Percentiles rank a stretch among this genome's conserved stretches.
phyloP scores from a whole-genome alignment of 2,888 invertebrate genomes.

The Ypsolopha sequella region DNA sequence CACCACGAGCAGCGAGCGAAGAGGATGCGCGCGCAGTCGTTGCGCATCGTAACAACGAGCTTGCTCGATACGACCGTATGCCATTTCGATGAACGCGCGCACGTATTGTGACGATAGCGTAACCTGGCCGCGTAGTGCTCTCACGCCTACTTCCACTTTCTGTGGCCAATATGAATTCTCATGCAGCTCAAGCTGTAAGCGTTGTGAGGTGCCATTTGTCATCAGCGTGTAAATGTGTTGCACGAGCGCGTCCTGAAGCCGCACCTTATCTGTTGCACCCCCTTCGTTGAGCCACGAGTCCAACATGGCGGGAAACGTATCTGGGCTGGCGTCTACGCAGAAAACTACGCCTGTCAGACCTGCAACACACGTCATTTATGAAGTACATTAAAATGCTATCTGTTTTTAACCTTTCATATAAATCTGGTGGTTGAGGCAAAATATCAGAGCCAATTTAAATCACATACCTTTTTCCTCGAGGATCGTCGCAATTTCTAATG shows the following conservation, averaged over 20 bases:
- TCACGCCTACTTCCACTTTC: constrained; percentile 1
- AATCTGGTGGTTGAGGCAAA: too few relatives aligned
- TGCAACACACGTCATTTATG: background rate
- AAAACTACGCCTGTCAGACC: constrained; percentile 6
- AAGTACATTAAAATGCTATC: background rate
- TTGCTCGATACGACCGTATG: constrained; percentile 6
- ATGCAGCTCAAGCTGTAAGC: constrained; percentile 3
- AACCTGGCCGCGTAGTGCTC: constrained; percentile 2
- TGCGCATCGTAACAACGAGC: constrained; percentile 3
- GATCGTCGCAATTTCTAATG: constrained; percentile 10
- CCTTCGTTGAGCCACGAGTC: background rate
- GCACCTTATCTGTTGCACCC: background rate
- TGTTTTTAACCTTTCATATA: too few relatives aligned
- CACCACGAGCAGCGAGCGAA: constrained; percentile 8
- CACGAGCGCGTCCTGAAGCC: constrained; percentile 2
- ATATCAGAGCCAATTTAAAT: too few relatives aligned
- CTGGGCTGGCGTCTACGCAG: constrained; percentile 8
- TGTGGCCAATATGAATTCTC: background rate
- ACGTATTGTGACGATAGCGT: constrained; percentile 8
- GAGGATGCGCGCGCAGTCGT: background rate
- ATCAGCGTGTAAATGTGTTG: constrained; percentile 4
- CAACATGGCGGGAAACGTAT: background rate
- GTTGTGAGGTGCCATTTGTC: background rate
- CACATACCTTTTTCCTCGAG: constrained; percentile 10
- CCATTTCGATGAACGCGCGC: constrained; percentile 4